These are phyloP conservation scores for Tachina fera DNA, from an alignment of 2,888 invertebrate species.

Conservation along the genomic window DNA sequence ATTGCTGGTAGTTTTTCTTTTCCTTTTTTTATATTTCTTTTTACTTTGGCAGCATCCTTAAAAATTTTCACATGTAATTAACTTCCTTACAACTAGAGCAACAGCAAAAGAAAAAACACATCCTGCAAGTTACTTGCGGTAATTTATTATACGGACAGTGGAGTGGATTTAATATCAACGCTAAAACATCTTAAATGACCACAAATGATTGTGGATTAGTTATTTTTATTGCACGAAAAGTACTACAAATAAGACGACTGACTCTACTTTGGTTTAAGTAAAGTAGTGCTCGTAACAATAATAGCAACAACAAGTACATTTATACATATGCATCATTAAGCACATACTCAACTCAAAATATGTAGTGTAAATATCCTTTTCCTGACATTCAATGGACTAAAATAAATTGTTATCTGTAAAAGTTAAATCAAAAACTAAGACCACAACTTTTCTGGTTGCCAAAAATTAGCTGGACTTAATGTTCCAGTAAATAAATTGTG, in stretches of 20 bases:
- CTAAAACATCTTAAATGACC: constrained; percentile 68
- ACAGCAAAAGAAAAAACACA: neutral
- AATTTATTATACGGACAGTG: constrained; percentile 62
- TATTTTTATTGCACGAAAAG: constrained; percentile 51
- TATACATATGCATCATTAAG: constrained; percentile 13
- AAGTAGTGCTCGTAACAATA: neutral
- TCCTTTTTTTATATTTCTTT: neutral
- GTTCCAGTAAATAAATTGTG: neutral
- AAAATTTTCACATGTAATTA: constrained; percentile 55
- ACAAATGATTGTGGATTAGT: constrained; percentile 68
- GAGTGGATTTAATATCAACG: constrained; percentile 62
- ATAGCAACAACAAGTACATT: neutral
- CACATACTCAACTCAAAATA: constrained; percentile 19
- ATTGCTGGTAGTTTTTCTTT: constrained; percentile 36
- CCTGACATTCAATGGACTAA: constrained; percentile 37
- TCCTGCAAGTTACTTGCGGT: constrained; percentile 5
- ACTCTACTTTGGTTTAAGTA: constrained; percentile 3
- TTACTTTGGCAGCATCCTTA: neutral
- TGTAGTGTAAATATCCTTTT: constrained; percentile 47
- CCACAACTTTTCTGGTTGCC: constrained; percentile 67
- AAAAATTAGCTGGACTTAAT: constrained; percentile 65
- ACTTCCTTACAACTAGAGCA: constrained; percentile 32
- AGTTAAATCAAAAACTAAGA: constrained; percentile 60
- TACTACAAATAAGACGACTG: constrained; percentile 20
- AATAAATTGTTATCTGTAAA: constrained; percentile 59